A percentile compares a stretch with the other conserved stretches of the same genome.
These are phyloP conservation scores for Coecobrya sp. DNA, from an alignment of 2,888 invertebrate species.

Conservation along the genomic window DNA sequence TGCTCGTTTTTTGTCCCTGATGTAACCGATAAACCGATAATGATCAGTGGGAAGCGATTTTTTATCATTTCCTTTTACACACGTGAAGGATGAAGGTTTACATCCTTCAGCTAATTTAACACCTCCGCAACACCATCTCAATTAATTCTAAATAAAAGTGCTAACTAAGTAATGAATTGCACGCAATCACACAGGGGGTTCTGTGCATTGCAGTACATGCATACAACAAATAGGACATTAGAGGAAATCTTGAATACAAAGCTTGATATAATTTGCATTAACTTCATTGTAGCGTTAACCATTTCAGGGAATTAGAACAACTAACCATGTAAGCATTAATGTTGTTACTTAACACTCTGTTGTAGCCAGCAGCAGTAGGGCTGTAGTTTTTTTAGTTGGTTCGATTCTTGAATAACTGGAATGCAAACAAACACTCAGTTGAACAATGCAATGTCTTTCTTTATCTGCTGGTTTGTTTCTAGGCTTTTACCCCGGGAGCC, in stretches of 20 bases:
- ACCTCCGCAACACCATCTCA: background rate
- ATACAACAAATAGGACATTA: background rate
- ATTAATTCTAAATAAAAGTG: background rate
- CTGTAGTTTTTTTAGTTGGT: background rate
- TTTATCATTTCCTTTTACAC: background rate
- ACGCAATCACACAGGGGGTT: background rate
- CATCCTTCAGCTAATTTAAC: background rate
- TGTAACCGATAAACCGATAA: slow-evolving; percentile 38
- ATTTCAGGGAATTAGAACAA: background rate
- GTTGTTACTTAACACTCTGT: background rate
- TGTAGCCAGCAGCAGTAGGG: too few species aligned
- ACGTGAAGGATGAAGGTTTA: background rate
- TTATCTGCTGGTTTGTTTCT: background rate
- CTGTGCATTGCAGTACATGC: background rate
- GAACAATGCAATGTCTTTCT: slow-evolving; percentile 23
- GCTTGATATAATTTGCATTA: background rate
- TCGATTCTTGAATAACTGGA: background rate
- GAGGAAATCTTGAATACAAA: background rate
- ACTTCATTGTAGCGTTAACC: background rate
- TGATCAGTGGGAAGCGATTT: background rate
- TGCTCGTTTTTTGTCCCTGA: background rate
- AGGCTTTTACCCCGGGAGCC: too few species aligned
- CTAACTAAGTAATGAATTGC: background rate
- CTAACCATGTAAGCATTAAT: slow-evolving; percentile 15
- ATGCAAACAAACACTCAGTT: slow-evolving; percentile 31